Evolutionary conservation across 2,888 invertebrate species (phyloP).

Genomic region (Neocrepidodera transversa): DNA sequence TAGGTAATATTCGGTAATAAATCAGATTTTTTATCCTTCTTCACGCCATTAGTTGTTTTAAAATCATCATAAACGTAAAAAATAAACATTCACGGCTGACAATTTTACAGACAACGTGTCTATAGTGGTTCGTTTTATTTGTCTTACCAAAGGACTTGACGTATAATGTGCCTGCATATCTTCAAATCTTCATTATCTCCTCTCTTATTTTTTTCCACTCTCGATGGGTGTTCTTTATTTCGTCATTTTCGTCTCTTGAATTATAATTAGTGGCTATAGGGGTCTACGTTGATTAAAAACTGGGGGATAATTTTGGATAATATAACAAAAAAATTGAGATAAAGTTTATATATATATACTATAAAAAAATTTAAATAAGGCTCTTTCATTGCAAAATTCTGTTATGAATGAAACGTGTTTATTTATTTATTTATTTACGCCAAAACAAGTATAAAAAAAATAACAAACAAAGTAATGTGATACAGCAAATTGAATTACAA

Average conservation of each 20-base stretch:
- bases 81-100: constrained; percentile 23
- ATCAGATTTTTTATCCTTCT: constrained; percentile 8
- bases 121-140: constrained; percentile 30
- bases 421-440: constrained; percentile 24
- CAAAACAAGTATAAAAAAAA: constrained; percentile 23
- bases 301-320: no score
- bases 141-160: constrained; percentile 28
- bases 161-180: constrained; percentile 51
- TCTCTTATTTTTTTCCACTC: constrained; percentile 10
- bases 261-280: constrained; percentile 21
- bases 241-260: constrained; percentile 10
- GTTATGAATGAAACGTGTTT: constrained; percentile 19
- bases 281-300: no score
- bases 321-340: no score
- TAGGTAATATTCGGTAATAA: constrained; percentile 6
- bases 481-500: constrained; percentile 33
- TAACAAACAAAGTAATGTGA: constrained; percentile 30
- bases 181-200: constrained; percentile 48
- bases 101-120: constrained; percentile 23
- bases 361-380: no score
- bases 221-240: constrained; percentile 34
- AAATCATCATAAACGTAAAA: constrained; percentile 20
- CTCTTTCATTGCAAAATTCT: no score
- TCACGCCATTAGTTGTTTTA: constrained; percentile 10
- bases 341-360: no score